Percentiles rank a stretch among this genome's conserved stretches.
Evolutionary conservation across 1,140 invertebrate genomes (phyloP).

Genomic region (Pseudomyrmex pallidus): DNA sequence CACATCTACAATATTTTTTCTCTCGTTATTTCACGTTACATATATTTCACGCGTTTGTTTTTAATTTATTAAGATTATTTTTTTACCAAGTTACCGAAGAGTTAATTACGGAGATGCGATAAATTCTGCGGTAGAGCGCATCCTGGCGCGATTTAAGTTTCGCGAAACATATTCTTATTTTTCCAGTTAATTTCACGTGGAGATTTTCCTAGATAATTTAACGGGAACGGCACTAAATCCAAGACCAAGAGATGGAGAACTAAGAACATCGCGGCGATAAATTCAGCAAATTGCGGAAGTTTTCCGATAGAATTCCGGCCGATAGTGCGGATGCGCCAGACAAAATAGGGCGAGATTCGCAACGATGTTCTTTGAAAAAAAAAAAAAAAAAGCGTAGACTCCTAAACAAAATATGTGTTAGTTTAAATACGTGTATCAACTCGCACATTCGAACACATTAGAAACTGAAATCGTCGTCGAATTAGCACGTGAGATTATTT

Average conservation of each 20-base stretch:
- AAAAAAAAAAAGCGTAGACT: neutral
- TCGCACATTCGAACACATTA: no score
- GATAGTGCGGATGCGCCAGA: conserved; percentile 34
- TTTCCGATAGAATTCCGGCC: conserved; percentile 58
- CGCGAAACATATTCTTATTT: conserved; percentile 35
- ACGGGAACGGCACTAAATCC: conserved; percentile 45
- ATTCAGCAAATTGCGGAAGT: conserved; percentile 69
- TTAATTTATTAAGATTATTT: conserved; percentile 9
- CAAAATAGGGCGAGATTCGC: conserved; percentile 6
- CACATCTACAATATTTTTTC: neutral
- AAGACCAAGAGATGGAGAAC: conserved; percentile 8
- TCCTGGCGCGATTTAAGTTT: conserved; percentile 13
- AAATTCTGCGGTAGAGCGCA: neutral
- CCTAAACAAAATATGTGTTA: neutral
- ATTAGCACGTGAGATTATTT: no score
- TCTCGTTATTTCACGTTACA: neutral
- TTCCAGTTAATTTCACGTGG: conserved; percentile 33
- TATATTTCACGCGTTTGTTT: neutral
- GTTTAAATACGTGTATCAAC: neutral
- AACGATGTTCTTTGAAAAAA: neutral
- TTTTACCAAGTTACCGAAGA: neutral
- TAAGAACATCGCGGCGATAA: conserved; percentile 54
- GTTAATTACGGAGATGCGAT: neutral
- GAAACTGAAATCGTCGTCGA: no score
- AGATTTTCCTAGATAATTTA: conserved; percentile 52